Base-by-base conservation (phyloP, 2,113 vertebrate genomes). In the Orycteropus afer region DNA sequence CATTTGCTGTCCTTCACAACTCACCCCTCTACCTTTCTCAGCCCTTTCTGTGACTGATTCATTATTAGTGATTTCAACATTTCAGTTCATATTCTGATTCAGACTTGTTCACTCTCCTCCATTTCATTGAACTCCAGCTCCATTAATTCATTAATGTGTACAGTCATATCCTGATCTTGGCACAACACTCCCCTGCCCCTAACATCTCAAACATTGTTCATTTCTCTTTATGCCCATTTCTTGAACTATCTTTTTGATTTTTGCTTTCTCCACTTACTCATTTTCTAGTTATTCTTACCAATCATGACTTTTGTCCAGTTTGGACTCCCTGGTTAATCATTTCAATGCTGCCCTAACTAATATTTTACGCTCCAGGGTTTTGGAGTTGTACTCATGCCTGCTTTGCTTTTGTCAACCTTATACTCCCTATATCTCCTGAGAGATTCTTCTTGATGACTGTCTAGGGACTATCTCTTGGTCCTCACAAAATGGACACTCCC, bases 131-230 rank as follows among this genome's bases (percentile, higher is more conserved):
- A 27, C 79, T 89, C 78, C 14, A 22, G 25, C 34, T 86, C 18
- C 53, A 34, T 37, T 17, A 76, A 45, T 29, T 47, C 93, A n/a
- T 45, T 61, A 32, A 51, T 22, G 17, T 79, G 27, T 23, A 25
- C 6, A 95, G 27, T 96, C 81, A 92, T 79, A 92, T 92, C 71
- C 89, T 96, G 63, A n/a, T 76, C 71, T 74, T 76, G 51, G 88
- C 32, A 27, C 23, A 67, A 29, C 13, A 84, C 27, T 29, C 79
- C 40, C 25, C 40, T n/a, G n/a, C n/a, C n/a, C n/a, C n/a, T n/a
- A 55, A 78, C 9, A 73, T 49, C 59, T n/a, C 15, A 65, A 76
- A 59, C 53, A 55, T 34, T 65, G 61, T 32, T 63, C 27, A 22
- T 34, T 69, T 37, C 5, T 0, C 11, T 63, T 71, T 29, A 53